Percentiles rank a stretch among this genome's conserved stretches.
Conservation (phyloP, 2,797 vertebrate genomes). For the Cheirogaleus major region DNA sequence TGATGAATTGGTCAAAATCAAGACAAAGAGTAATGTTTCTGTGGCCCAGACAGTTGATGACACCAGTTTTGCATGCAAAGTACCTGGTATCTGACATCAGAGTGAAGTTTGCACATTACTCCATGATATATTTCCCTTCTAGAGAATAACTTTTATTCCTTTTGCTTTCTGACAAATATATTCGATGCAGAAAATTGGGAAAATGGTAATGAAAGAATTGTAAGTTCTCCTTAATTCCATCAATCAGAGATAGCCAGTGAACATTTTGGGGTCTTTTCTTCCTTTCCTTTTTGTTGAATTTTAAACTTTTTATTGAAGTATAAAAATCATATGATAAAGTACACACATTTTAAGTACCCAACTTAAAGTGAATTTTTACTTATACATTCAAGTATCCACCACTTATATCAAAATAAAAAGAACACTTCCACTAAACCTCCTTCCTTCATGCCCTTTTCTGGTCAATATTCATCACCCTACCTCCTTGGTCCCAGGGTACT, state of each 20-base stretch:
- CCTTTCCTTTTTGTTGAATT: background rate
- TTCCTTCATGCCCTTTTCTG: background rate
- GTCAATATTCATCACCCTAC: background rate
- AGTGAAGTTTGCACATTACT: background rate
- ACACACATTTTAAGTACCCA: background rate
- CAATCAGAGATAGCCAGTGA: background rate
- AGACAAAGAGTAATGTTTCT: background rate
- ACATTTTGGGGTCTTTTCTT: background rate
- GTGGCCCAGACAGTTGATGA: background rate
- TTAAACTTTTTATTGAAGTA: background rate
- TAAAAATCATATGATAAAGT: background rate
- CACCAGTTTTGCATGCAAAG: background rate
- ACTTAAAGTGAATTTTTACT: background rate
- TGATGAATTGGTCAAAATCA: constrained; percentile 50
- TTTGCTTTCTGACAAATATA: background rate
- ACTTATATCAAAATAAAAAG: background rate
- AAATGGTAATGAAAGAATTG: background rate
- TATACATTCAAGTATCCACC: background rate
- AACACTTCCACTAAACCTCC: background rate
- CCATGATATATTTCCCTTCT: background rate
- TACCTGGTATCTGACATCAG: background rate
- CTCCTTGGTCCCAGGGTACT: background rate
- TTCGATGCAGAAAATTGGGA: background rate
- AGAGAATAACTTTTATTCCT: background rate
- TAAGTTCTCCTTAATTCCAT: background rate